These are phyloP conservation scores for Apis laboriosa DNA, from an alignment of 1,140 invertebrate species.

Conservation along the genomic window DNA sequence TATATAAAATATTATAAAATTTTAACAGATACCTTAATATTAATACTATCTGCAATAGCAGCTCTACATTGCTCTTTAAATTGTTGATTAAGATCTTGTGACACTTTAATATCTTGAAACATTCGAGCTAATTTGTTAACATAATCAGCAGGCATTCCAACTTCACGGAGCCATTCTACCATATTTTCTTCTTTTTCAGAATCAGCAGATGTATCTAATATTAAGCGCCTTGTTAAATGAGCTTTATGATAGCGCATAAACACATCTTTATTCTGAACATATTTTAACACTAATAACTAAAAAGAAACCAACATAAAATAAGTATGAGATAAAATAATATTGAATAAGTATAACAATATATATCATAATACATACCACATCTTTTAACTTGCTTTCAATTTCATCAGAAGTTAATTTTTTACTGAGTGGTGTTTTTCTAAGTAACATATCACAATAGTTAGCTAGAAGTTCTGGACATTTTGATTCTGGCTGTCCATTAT, in stretches of 20 bases:
- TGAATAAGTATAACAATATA: background rate
- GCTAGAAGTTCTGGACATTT: constrained; percentile 99
- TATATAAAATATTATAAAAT: background rate
- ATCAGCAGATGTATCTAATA: constrained; percentile 97
- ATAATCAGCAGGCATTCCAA: constrained; percentile 99
- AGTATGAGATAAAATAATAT: background rate
- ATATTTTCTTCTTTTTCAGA: constrained; percentile 99
- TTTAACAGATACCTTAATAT: constrained; percentile 84
- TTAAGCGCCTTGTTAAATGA: constrained; percentile 96
- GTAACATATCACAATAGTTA: constrained; percentile 99
- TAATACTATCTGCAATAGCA: constrained; percentile 85
- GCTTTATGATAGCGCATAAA: constrained; percentile 99
- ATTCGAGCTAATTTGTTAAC: constrained; percentile 98
- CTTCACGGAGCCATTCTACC: constrained; percentile 97
- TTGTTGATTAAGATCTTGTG: constrained; percentile 98
- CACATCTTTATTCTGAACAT: constrained; percentile 99
- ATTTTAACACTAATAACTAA: constrained; percentile 96
- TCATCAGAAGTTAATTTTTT: constrained; percentile 98
- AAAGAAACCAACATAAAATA: constrained; percentile 60
- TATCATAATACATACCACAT: constrained; percentile 87
- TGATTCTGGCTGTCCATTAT: constrained; percentile 89
- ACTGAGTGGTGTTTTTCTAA: constrained; percentile 97
- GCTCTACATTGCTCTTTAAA: constrained; percentile 88
- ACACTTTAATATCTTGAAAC: constrained; percentile 99
- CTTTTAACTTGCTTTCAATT: constrained; percentile 95